These are phyloP conservation scores for Candidula unifasciata DNA, from an alignment of 2,888 invertebrate genomes.

Conservation along the genomic window DNA sequence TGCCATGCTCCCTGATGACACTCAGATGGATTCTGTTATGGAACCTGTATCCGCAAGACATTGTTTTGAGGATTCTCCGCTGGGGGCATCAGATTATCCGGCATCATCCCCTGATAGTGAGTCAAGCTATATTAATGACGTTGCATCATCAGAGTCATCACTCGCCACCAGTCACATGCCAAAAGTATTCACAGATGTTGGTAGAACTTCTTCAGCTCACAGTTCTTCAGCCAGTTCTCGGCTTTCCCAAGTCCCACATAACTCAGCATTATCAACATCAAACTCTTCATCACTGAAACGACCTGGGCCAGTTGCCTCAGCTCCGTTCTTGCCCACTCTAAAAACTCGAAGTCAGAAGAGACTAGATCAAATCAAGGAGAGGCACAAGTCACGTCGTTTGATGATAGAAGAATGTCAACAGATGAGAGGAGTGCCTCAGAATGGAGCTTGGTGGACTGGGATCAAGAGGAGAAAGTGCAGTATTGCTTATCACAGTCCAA, in stretches of 20 bases:
- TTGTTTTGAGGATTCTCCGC: neutral
- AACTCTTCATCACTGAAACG: neutral
- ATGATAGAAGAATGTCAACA: slow-evolving; percentile 46
- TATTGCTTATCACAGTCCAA: slow-evolving; percentile 6
- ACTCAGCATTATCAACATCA: neutral
- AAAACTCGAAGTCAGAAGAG: slow-evolving; percentile 48
- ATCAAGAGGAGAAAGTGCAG: neutral
- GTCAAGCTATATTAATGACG: neutral
- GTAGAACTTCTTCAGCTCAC: neutral
- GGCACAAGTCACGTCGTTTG: slow-evolving; percentile 24
- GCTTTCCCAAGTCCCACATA: neutral
- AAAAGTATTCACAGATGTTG: neutral
- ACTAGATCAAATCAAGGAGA: slow-evolving; percentile 51
- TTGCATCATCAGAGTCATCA: neutral
- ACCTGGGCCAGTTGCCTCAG: slow-evolving; percentile 18
- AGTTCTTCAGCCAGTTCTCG: neutral
- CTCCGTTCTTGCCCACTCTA: slow-evolving; percentile 38
- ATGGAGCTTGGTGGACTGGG: slow-evolving; percentile 46
- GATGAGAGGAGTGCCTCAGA: slow-evolving; percentile 39
- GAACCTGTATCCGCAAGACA: neutral
- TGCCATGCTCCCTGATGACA: neutral
- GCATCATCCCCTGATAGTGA: neutral
- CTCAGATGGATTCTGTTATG: neutral
- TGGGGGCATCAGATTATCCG: neutral
- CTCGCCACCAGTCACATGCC: too few relatives aligned